Evolutionary conservation across 2,888 invertebrate species (phyloP).

Genomic region (Cryptocheilus praepositus): DNA sequence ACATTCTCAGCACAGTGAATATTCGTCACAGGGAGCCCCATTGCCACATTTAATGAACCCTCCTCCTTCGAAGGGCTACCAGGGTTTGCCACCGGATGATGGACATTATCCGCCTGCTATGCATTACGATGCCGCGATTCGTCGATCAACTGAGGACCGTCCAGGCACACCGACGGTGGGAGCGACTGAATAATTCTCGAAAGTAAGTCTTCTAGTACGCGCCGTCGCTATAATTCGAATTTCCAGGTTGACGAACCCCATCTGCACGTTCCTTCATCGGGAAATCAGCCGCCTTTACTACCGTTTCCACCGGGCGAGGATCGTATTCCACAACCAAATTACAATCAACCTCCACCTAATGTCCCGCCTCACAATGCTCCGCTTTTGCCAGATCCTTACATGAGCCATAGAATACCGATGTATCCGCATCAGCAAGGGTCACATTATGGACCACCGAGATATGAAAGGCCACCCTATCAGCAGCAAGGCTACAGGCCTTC

Average conservation of each 20-base stretch:
- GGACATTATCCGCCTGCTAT: conserved; percentile 66
- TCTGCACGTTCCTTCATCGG: conserved; percentile 61
- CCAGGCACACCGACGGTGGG: conserved; percentile 83
- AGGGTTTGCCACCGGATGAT: conserved; percentile 68
- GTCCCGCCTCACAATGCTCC: conserved; percentile 66
- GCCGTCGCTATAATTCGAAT: neutral
- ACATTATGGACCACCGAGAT: conserved; percentile 63
- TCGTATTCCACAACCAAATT: conserved; percentile 64
- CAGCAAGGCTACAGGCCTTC: conserved; percentile 66
- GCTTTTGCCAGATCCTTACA: conserved; percentile 70
- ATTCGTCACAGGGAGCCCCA: conserved; percentile 58
- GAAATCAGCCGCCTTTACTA: conserved; percentile 65
- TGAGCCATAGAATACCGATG: conserved; percentile 69
- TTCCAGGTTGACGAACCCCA: conserved; percentile 71
- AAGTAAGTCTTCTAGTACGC: no score
- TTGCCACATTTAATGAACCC: conserved; percentile 64
- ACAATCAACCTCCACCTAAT: conserved; percentile 65
- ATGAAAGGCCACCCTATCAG: conserved; percentile 70
- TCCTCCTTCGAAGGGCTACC: conserved; percentile 64
- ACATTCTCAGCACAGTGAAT: conserved; percentile 66
- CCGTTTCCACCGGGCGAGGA: conserved; percentile 73
- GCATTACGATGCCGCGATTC: conserved; percentile 70
- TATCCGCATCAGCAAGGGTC: conserved; percentile 69
- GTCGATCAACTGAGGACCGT: conserved; percentile 78
- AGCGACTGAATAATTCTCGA: no score